These are phyloP conservation scores for Platyrinchus mystaceus DNA, from an alignment of 2,797 vertebrate species.

Conservation along the genomic window DNA sequence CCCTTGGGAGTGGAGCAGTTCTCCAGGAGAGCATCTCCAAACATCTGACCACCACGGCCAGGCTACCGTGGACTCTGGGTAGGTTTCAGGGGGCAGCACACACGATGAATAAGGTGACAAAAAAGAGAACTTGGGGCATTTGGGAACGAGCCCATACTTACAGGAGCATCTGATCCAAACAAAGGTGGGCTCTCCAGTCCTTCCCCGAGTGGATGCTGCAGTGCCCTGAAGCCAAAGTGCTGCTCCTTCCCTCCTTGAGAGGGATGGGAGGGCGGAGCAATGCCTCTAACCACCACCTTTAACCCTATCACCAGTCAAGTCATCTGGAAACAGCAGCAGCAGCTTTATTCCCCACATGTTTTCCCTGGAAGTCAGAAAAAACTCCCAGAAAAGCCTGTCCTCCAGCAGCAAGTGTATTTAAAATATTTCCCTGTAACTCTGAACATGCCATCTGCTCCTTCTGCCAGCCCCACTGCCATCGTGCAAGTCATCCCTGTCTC, in stretches of 20 bases:
- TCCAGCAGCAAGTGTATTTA: neutral
- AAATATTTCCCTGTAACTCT: neutral
- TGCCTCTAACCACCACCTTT: neutral
- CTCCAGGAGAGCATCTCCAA: neutral
- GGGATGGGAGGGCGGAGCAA: neutral
- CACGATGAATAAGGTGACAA: neutral
- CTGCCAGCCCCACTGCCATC: neutral
- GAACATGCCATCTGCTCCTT: neutral
- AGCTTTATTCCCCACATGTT: neutral
- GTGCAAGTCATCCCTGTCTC: neutral
- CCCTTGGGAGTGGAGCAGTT: neutral
- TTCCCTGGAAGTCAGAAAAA: neutral
- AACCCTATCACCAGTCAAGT: neutral
- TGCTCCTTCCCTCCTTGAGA: neutral
- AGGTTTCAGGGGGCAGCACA: neutral
- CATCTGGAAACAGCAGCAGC: neutral
- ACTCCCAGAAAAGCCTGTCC: neutral
- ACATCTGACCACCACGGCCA: neutral
- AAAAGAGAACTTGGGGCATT: neutral
- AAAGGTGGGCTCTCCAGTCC: fast-evolving
- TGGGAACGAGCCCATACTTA: neutral
- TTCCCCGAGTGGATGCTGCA: neutral
- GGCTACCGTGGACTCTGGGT: fast-evolving
- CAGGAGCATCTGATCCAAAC: neutral
- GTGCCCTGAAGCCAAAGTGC: neutral